Base-by-base conservation (phyloP, 2,888 invertebrate genomes). In the Mycogona germanica region DNA sequence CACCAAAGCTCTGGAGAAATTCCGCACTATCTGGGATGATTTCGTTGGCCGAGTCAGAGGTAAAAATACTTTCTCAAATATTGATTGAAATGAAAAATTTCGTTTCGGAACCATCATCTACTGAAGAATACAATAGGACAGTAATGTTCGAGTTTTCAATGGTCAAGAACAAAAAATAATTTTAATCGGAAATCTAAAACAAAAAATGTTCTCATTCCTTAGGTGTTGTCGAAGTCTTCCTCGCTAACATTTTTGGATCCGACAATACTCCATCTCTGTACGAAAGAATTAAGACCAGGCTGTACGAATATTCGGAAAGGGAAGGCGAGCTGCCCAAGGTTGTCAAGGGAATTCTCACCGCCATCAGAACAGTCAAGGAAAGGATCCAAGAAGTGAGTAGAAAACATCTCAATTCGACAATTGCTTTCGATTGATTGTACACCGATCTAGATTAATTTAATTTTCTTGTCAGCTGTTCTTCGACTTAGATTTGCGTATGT, bases 311-410 rank as follows among this genome's bases (percentile, higher is more conserved):
- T 23, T 32, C 52, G 1, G 52, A 52, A 46, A 37, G 46, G 9
- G 37, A 52, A 17, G 30, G 42, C 1, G 23, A 45, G 25, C 21
- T 42, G 17, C 35, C 52, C 14, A 52, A 52, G 46, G 17, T 35
- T 26, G 19, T 52, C 25, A 52, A 52, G 14, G 46, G 35, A 32
- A 46, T 52, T 23, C 46, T 52, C 17, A 32, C 42, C 14, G 44
- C 37, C 29, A 52, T 52, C 12, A 44, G 37, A 35, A 35, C 52
- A 4, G 14, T 52, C 6, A 52, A 19, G 23, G 52, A 52, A 35
- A 52, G 17, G 17, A 32, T 46, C 21, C 14, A 2, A 14, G 52
- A 52, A 25, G 52, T 52, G 19, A 32, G 52, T 47, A 12, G 35
- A 32, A 32, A 32, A 32, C n/a, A 32, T n/a, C 9, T 2, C 29